Conservation (phyloP, 2,797 vertebrate species). For the Squalus acanthias region DNA sequence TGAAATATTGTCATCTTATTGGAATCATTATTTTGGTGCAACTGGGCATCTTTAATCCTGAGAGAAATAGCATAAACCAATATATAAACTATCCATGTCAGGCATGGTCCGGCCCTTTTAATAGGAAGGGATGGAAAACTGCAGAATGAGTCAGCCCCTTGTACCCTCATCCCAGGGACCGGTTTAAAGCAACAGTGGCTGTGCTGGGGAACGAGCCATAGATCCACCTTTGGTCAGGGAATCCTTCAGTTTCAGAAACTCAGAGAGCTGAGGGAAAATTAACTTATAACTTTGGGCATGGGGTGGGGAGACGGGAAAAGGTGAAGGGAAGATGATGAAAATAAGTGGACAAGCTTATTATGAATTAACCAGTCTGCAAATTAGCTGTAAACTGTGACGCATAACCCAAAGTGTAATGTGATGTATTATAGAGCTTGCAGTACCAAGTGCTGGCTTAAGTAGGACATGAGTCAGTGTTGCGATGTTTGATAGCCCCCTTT, state of each 20-base stretch:
- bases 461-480: slow-evolving; percentile 42
- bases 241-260: not conserved
- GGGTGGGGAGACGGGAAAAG: no score
- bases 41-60: not conserved
- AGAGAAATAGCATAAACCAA: not conserved
- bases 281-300: not conserved
- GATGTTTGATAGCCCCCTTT: slow-evolving; percentile 53
- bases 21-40: not conserved
- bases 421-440: slow-evolving; percentile 24
- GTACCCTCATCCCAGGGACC: not conserved
- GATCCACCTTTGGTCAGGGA: not conserved
- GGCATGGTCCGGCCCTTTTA: not conserved
- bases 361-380: not conserved
- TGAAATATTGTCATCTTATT: not conserved
- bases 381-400: slow-evolving; percentile 24
- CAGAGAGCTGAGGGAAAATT: not conserved
- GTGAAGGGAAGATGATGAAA: not conserved
- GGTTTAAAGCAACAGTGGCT: not conserved
- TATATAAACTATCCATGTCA: not conserved
- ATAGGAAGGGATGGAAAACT: not conserved
- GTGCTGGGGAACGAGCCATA: no score
- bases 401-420: not conserved
- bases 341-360: not conserved
- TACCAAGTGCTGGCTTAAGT: slow-evolving; percentile 29
- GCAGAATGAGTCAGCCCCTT: not conserved